These are phyloP conservation scores for Momotus momota DNA, from an alignment of 2,797 vertebrate genomes.

Conservation along the genomic window DNA sequence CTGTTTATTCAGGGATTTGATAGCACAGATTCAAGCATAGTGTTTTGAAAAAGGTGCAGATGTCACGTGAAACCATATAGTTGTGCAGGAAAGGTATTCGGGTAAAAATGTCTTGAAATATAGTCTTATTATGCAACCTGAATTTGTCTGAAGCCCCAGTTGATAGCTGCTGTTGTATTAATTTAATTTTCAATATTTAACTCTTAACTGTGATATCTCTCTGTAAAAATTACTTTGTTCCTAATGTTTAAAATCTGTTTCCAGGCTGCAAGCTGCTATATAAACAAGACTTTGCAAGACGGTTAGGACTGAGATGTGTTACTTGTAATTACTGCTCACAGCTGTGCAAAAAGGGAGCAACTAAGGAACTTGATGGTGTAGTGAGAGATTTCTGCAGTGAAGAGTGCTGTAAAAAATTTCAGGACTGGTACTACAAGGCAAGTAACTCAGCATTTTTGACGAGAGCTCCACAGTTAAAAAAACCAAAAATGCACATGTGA, in stretches of 20 bases:
- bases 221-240: constrained; percentile 67
- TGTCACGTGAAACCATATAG: not conserved
- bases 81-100: not conserved
- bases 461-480: constrained; percentile 51
- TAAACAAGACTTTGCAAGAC: constrained; percentile 96
- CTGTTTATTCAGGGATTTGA: not conserved
- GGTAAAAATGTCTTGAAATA: constrained; percentile 32
- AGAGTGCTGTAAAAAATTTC: constrained; percentile 92
- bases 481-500: constrained; percentile 38
- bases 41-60: not conserved
- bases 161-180: constrained; percentile 11
- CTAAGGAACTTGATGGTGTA: constrained; percentile 90
- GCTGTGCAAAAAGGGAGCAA: constrained; percentile 93
- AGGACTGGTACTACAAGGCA: constrained; percentile 99
- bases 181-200: constrained; percentile 45
- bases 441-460: constrained; percentile 69
- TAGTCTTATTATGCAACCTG: not conserved
- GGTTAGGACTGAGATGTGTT: constrained; percentile 95
- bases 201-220: constrained; percentile 60
- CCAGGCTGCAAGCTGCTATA: constrained; percentile 97
- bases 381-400: constrained; percentile 96
- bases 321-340: constrained; percentile 98
- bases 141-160: constrained; percentile 13
- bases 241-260: constrained; percentile 72
- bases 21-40: not conserved